Percentiles rank a stretch among this genome's conserved stretches.
Evolutionary conservation across 2,888 invertebrate species (phyloP).

Genomic region (Galerucella pusilla): DNA sequence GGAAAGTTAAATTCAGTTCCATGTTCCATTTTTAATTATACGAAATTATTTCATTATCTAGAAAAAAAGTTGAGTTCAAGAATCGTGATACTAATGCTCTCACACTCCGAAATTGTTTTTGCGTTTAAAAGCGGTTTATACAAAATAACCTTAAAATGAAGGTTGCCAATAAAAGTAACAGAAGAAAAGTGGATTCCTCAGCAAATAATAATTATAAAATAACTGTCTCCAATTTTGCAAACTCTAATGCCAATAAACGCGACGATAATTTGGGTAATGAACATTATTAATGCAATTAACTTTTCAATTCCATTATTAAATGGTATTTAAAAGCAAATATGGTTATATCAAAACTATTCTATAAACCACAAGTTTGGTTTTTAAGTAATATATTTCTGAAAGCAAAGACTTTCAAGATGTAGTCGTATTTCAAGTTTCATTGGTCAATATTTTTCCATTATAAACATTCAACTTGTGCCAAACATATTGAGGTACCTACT

Average conservation of each 20-base stretch:
- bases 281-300: neutral
- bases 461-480: too few relatives aligned
- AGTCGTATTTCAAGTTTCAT: too few relatives aligned
- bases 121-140: neutral
- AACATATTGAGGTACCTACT: too few relatives aligned
- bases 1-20: neutral
- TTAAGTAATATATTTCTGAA: too few relatives aligned
- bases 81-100: neutral
- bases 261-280: slow-evolving; percentile 14
- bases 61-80: neutral
- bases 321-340: neutral
- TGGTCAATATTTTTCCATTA: too few relatives aligned
- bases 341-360: neutral
- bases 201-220: slow-evolving; percentile 13
- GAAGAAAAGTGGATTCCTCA: slow-evolving; percentile 11
- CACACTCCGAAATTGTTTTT: neutral
- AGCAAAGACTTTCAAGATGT: too few relatives aligned
- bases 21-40: neutral
- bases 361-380: neutral
- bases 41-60: neutral
- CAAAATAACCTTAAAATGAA: slow-evolving; percentile 2
- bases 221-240: neutral
- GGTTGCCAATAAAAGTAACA: neutral
- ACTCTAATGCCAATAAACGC: neutral
- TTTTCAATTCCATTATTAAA: neutral